Base-by-base conservation (phyloP, 2,797 vertebrate genomes). In the Melanotaenia pygmaea region DNA sequence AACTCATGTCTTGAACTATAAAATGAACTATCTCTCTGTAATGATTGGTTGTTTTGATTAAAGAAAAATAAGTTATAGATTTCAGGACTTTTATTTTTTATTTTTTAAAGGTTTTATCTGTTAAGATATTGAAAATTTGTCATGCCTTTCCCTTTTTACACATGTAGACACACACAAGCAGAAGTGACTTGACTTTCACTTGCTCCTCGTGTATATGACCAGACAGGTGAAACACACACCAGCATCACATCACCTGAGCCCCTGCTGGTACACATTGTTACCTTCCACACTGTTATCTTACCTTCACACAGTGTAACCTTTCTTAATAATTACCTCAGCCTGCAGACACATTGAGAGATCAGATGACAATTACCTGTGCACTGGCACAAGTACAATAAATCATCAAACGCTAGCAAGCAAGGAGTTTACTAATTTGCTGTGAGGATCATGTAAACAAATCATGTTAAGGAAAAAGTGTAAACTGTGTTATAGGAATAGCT, bases 301-400 rank as follows among this genome's bases (percentile, higher is more conserved):
- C 79, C 86, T 78, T 80, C 82, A 86, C 76, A 80, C 83, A 79
- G 85, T 72, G 82, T 82, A 86, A 81, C 82, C 84, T 88, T 67
- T 88, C 84, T 87, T 67, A 77, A 79, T 92, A 89, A 91, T 91
- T 90, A 92, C 88, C 77, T 86, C 77, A 82, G 77, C 77, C 79
- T 86, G 85, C 76, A 76, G 35, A 78, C 86, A 86, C 77, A 64
- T 38, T 47, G 72, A 77, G 74, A 58, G 70, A 64, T 86, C 78
- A 26, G 72, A 38, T 86, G 79, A 30, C 66, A 22, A 61, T 75
- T 63, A 64, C 56, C 63, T 59, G 53, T 38, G 66, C 80, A 10
- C 53, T 12, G 47, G 28, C 26, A 61, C 51, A 45, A 14, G 1
- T 64, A 64, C 68, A 58, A 18, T 58, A 66, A 59, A 53, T 28